Percentiles rank a stretch among this genome's conserved stretches.
Conservation (phyloP, 2,888 invertebrate species). For the Bugulina stolonifera region DNA sequence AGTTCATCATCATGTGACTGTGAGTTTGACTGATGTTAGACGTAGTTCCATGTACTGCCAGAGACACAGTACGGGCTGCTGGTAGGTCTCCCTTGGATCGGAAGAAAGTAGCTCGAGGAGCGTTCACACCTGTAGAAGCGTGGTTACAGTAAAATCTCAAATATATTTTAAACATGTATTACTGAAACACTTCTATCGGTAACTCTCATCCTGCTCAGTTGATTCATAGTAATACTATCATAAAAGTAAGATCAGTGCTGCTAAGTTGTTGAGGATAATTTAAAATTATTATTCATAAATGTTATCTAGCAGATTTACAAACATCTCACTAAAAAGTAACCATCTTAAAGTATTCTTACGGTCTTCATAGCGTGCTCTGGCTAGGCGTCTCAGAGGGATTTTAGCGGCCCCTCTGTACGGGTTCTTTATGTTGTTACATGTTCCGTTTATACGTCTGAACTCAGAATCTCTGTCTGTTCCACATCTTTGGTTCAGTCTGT, state of each 20-base stretch:
- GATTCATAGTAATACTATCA: too few relatives aligned
- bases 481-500: neutral
- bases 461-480: neutral
- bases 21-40: constrained; percentile 3
- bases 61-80: neutral
- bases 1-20: constrained; percentile 22
- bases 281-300: too few relatives aligned
- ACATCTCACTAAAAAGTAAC: constrained; percentile 16
- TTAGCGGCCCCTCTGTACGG: constrained; percentile 25
- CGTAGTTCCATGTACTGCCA: neutral
- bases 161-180: too few relatives aligned
- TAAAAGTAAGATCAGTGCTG: too few relatives aligned
- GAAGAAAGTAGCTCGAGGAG: neutral
- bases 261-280: too few relatives aligned
- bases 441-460: constrained; percentile 27
- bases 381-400: constrained; percentile 25
- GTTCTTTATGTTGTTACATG: constrained; percentile 28
- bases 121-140: constrained; percentile 1
- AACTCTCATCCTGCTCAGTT: too few relatives aligned
- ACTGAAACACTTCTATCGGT: too few relatives aligned
- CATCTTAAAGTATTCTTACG: too few relatives aligned
- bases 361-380: neutral
- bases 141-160: too few relatives aligned
- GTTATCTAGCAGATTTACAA: too few relatives aligned
- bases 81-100: neutral